Base-by-base conservation (phyloP, 2,888 invertebrate genomes). In the Chelonus formosanus region DNA sequence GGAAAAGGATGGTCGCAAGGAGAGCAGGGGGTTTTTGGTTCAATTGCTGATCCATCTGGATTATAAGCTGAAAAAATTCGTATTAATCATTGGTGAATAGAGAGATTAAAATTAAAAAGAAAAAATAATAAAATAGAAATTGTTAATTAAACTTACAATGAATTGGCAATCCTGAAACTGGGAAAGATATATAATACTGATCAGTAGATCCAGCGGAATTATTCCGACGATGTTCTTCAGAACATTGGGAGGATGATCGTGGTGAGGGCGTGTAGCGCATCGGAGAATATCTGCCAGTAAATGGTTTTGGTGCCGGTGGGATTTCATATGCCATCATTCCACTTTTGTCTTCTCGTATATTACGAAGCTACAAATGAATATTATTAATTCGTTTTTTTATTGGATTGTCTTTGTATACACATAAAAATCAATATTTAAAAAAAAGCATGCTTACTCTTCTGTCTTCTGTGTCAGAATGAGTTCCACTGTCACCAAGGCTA, bases 381-480 rank as follows among this genome's bases (percentile, higher is more conserved):
- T 20, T 2, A 20, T 20, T 20, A 20, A 20, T 20, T 20, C 1
- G 20, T 20, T 20, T 20, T 20, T 20, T 20, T 20, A 20, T 20
- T 20, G 2, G 2, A 20, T 20, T 20, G 20, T 20, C 20, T 20
- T 20, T 20, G 2, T 20, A 20, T 20, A 20, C 20, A 20, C 2
- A 20, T 1, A 20, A 20, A 20, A 20, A 20, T 20, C 20, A 20
- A 20, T 20, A 32, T 7, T 56, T 20, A 50, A 43, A 32, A 50
- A 10, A 44, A 20, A 20, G 10, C 60, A 8, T 34, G 45, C 73
- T 67, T 71, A 86, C 87, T 80, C 87, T 86, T 70, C 92, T 89
- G 63, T 94, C 94, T 70, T 94, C 94, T 62, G 90, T 89, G 80
- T 94, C 94, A 0, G 94, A 94, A 78, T 93, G 93, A 0, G 93